Conservation (phyloP, 2,113 vertebrate species). For the Herpailurus yagouaroundi region DNA sequence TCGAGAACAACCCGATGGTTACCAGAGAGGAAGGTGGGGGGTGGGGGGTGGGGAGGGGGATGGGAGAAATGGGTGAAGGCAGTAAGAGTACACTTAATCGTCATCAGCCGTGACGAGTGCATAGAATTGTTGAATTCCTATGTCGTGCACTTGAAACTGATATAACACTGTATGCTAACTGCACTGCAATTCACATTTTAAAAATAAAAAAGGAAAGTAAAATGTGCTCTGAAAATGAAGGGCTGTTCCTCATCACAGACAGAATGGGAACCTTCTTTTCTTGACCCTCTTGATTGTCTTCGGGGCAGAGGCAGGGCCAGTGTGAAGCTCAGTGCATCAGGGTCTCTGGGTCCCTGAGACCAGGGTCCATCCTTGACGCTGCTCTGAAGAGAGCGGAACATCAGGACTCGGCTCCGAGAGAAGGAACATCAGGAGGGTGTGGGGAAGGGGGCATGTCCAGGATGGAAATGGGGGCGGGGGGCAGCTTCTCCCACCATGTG, state of each 20-base stretch:
- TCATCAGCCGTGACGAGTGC: neutral
- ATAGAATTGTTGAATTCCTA: neutral
- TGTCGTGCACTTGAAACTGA: neutral
- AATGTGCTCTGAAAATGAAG: neutral
- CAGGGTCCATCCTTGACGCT: neutral
- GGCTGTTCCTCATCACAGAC: neutral
- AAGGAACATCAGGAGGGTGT: neutral
- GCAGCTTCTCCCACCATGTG: neutral
- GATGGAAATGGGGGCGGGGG: neutral
- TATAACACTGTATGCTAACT: neutral
- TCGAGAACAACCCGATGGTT: neutral
- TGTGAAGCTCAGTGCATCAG: neutral
- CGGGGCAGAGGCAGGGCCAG: neutral
- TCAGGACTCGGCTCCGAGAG: neutral
- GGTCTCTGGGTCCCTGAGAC: neutral
- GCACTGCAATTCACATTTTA: neutral
- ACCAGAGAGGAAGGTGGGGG: neutral
- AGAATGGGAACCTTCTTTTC: neutral
- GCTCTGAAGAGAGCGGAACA: neutral
- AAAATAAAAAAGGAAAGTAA: neutral
- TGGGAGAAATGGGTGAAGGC: neutral
- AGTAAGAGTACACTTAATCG: neutral
- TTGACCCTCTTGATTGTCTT: neutral
- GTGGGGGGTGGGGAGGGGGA: neutral
- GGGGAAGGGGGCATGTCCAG: neutral